A percentile compares a stretch with the other conserved stretches of the same genome.
phyloP scores from a whole-genome alignment of 1,140 invertebrate species.

The Zaprionus ornatus region DNA sequence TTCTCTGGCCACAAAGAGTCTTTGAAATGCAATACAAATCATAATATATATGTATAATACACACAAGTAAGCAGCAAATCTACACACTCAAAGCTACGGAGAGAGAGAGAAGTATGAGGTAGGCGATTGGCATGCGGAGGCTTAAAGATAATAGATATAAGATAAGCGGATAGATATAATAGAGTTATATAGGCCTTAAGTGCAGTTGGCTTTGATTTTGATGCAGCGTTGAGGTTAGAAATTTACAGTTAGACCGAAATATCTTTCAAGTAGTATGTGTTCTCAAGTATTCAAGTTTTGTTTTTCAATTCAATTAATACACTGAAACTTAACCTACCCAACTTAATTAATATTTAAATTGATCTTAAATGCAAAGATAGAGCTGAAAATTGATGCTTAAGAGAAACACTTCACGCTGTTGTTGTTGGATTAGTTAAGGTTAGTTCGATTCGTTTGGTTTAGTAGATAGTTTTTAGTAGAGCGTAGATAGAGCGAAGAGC shows the following conservation, averaged over 20 bases:
- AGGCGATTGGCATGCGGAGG: conserved; percentile 22
- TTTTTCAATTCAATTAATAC: conserved; percentile 34
- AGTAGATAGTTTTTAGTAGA: conserved; percentile 45
- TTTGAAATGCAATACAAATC: conserved; percentile 38
- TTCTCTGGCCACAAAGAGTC: conserved; percentile 19
- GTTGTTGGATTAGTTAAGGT: conserved; percentile 42
- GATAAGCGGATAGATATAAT: conserved; percentile 20
- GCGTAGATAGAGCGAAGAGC: conserved; percentile 47
- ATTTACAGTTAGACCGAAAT: neutral
- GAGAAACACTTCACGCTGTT: conserved; percentile 22
- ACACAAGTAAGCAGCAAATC: conserved; percentile 29
- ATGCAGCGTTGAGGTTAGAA: conserved; percentile 20
- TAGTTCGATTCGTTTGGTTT: conserved; percentile 14
- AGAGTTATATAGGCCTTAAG: neutral
- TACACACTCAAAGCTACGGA: conserved; percentile 66
- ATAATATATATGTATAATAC: conserved; percentile 41
- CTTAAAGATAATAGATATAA: conserved; percentile 3
- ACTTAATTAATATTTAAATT: conserved; percentile 59
- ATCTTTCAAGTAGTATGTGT: conserved; percentile 57
- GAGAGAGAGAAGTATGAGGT: conserved; percentile 43
- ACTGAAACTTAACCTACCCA: conserved; percentile 66
- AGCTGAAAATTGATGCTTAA: conserved; percentile 67
- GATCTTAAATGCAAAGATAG: conserved; percentile 63
- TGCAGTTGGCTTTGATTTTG: conserved; percentile 19
- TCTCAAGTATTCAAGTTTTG: conserved; percentile 58